phyloP scores from a whole-genome alignment of 92 coral and sea anemone genomes.

The Zoanthus gigantus region DNA sequence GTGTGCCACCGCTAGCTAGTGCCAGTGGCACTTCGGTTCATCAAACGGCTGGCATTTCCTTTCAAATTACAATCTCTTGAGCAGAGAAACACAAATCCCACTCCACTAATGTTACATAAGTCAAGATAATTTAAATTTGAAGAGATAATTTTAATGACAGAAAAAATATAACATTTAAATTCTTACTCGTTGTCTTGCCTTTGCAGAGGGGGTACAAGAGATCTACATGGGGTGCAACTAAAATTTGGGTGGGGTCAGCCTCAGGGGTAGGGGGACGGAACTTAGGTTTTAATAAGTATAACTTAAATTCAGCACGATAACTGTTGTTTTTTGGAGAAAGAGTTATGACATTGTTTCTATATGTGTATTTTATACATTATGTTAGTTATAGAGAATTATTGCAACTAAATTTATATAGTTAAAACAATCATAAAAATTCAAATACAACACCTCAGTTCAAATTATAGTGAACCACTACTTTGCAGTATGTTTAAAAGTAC shows the following conservation, averaged over 20 bases:
- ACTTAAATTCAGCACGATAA: background rate
- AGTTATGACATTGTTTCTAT: background rate
- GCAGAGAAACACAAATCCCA: background rate
- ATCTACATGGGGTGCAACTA: background rate
- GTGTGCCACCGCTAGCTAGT: too few species aligned
- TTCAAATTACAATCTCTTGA: background rate
- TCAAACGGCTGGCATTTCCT: conserved; percentile 14
- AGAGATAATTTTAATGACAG: background rate
- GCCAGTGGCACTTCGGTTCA: background rate
- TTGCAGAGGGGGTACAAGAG: background rate
- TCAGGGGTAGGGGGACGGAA: conserved; percentile 20
- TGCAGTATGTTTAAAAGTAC: background rate
- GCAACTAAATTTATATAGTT: background rate
- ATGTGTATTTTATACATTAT: background rate
- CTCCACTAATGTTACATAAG: background rate
- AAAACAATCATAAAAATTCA: background rate
- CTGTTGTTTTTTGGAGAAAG: background rate
- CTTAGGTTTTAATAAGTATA: background rate
- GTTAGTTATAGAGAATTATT: background rate
- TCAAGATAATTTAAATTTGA: background rate
- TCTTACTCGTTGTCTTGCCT: background rate
- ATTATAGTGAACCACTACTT: background rate
- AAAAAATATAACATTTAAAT: background rate
- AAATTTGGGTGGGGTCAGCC: conserved; percentile 37
- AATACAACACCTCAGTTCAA: background rate